Base-by-base conservation (phyloP, 1,140 invertebrate species). In the Harlomillsia oculata region DNA sequence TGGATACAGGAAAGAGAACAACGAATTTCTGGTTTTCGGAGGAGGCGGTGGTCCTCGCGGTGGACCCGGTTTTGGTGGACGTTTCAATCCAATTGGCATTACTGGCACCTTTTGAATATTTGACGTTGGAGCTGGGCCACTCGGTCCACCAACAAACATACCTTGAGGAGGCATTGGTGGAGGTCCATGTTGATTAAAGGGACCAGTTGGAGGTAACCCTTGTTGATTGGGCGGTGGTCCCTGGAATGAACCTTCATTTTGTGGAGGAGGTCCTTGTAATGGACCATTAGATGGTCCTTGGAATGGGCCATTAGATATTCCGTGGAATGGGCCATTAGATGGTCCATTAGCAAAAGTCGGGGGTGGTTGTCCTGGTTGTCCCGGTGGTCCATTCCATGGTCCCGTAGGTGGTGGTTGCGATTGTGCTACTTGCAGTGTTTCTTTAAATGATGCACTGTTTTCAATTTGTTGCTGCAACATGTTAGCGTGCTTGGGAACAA, bases 1-100 rank as follows among this genome's bases (percentile, higher is more conserved):
- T 18, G 14, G 29, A 26, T 29, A 40, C 37, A 30, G n/a, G n/a
- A n/a, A n/a, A n/a, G n/a, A n/a, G n/a, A n/a, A n/a, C n/a, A n/a
- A n/a, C n/a, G n/a, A n/a, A n/a, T n/a, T n/a, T 53, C 30, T 8
- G 45, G 45, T 20, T 32, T n/a, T 18, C 28, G 51, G 51, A 18
- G 36, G 13, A 14, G 36, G 51, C 5, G 51, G 40, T 43, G 39
- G 51, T 30, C 39, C 36, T 11, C 14, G 9, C 9, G 37, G 14
- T 0, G 41, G 51, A 20, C 44, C 34, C 26, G 39, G 39, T 36
- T 28, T 25, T 36, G 43, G 18, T 18, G 53, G 41, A 14, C 11
- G 20, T 11, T 34, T 14, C 32, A 34, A 9, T 34, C 14, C 14
- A 14, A 34, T 52, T 43, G 40, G 37, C 25, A 39, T 40, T 3